phyloP scores from a whole-genome alignment of 2,113 vertebrate genomes.

The Spheniscus mendiculus region DNA sequence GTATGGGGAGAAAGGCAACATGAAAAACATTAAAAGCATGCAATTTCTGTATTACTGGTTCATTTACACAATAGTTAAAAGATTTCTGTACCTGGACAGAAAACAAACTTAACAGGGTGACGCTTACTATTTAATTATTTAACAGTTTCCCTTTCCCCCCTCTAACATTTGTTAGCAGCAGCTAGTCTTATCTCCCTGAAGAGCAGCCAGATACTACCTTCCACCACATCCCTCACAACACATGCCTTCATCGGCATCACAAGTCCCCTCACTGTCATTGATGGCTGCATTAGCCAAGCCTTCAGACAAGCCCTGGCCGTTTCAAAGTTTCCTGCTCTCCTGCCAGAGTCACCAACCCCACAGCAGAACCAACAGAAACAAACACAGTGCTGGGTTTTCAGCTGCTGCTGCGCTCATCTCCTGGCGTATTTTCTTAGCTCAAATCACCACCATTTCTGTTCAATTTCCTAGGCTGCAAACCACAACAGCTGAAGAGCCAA shows the following conservation, averaged over 20 bases:
- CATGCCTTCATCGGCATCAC: rapidly evolving
- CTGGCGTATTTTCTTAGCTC: not conserved
- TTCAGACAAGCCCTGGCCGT: not conserved
- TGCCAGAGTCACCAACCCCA: not conserved
- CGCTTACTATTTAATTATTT: not conserved
- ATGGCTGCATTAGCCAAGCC: not conserved
- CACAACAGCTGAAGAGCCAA: not conserved
- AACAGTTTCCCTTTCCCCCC: rapidly evolving
- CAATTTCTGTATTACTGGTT: not conserved
- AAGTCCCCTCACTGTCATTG: rapidly evolving
- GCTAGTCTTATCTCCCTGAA: not conserved
- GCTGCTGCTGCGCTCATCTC: not conserved
- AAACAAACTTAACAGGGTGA: not conserved
- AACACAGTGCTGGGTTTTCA: not conserved
- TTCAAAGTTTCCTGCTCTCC: not conserved
- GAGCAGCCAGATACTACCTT: not conserved
- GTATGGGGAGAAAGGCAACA: not conserved
- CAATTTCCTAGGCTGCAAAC: not conserved
- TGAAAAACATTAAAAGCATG: not conserved
- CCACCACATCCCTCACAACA: not conserved
- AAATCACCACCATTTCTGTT: not conserved
- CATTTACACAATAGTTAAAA: not conserved
- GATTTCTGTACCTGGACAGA: not conserved
- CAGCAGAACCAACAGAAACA: not conserved
- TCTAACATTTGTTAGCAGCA: not conserved